Evolutionary conservation across 2,888 invertebrate genomes (phyloP).

Genomic region (Dromius quadrimaculatus): DNA sequence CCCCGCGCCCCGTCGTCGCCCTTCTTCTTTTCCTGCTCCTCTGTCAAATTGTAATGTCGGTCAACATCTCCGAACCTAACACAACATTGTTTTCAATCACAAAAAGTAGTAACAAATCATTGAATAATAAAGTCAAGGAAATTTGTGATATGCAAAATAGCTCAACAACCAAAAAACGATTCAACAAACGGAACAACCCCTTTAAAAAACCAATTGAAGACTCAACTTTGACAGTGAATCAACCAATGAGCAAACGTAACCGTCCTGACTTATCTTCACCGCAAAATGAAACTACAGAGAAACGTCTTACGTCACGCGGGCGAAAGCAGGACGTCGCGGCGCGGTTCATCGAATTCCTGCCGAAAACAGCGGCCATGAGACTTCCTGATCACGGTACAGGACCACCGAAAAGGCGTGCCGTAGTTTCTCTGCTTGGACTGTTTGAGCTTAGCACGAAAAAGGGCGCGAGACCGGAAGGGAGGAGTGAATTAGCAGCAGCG

Average conservation of each 20-base stretch:
- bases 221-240: not conserved
- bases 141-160: not conserved
- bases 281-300: slow-evolving; percentile 24
- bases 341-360: slow-evolving; percentile 37
- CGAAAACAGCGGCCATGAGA: slow-evolving; percentile 40
- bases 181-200: not conserved
- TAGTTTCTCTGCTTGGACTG: slow-evolving; percentile 70
- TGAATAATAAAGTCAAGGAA: not conserved
- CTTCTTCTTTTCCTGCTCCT: slow-evolving; percentile 29
- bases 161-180: not conserved
- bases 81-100: too few species aligned
- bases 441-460: slow-evolving; percentile 80
- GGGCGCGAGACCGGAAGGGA: slow-evolving; percentile 76
- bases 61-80: not conserved
- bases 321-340: slow-evolving; percentile 24
- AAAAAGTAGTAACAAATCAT: too few species aligned
- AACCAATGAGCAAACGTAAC: not conserved
- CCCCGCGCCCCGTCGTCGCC: slow-evolving; percentile 7
- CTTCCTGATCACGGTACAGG: slow-evolving; percentile 20
- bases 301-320: not conserved
- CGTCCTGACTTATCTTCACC: not conserved
- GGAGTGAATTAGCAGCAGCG: slow-evolving; percentile 83
- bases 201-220: slow-evolving; percentile 10
- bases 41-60: not conserved
- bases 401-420: slow-evolving; percentile 2